Base-by-base conservation (phyloP, 1,140 invertebrate genomes). In the Drosophila melanogaster region DNA sequence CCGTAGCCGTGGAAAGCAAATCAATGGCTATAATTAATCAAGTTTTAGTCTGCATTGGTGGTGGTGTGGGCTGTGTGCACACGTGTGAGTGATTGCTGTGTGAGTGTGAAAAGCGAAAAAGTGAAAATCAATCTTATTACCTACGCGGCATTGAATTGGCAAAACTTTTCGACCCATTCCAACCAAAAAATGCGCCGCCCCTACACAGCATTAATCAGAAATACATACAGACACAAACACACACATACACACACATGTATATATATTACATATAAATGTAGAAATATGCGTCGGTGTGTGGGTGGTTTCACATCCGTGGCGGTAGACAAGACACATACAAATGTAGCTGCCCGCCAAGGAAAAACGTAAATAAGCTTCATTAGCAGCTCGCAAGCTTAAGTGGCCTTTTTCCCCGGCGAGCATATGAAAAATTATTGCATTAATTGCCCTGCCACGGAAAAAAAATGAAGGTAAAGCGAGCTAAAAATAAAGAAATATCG, bases 81-180 rank as follows among this genome's bases (percentile, higher is more conserved):
- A 81, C 75, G 79, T 85, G 78, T 85, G 83, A 86, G 69, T 87
- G 83, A 86, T 87, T 67, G 81, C 77, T 11, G 22, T 38, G n/a
- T 15, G 19, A 41, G 66, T 54, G 43, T 44, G 51, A 57, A 56
- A 72, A 77, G 77, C 55, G 75, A 79, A 87, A 79, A 86, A 87
- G 78, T 86, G 83, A 87, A 87, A 87, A 87, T 87, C 83, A 87
- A 87, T 87, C 83, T 87, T 87, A 89, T 87, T 81, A 87, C 79
- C 81, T 65, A 87, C 65, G 61, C 83, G 78, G 64, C 64, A 40
- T 56, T 69, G 77, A 79, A 77, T 85, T 81, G 73, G 59, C 60
- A 64, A 57, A 83, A 64, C 71, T 56, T 56, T 54, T 49, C 40
- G 10, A 43, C 1, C 5, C n/a, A 35, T 1, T 30, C 7, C 7